A percentile compares a stretch with the other conserved stretches of the same genome.
Conservation (phyloP, 1,140 invertebrate species). For the Varroa destructor region DNA sequence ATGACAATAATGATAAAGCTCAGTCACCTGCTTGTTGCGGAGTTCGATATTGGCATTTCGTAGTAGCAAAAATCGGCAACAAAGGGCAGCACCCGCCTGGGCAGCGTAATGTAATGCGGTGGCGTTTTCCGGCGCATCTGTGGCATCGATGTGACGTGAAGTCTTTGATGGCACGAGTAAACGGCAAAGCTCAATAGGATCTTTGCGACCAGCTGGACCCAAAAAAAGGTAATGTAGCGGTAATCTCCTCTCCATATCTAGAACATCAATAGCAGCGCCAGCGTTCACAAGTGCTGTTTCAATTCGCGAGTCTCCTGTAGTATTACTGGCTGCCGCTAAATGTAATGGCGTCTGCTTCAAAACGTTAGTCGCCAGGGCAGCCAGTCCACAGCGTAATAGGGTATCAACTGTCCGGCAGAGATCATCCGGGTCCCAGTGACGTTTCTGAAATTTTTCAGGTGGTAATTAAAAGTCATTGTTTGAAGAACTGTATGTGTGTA, state of each 20-base stretch:
- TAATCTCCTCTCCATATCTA: conserved; percentile 36
- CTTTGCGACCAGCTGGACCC: conserved; percentile 37
- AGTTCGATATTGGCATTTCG: conserved; percentile 35
- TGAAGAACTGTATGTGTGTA: too few relatives aligned
- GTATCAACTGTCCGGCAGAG: conserved; percentile 31
- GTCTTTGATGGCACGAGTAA: conserved; percentile 32
- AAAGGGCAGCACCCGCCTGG: conserved; percentile 44
- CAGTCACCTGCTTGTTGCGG: conserved; percentile 33
- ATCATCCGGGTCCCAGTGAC: neutral
- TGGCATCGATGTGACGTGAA: conserved; percentile 38
- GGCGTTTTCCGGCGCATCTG: conserved; percentile 38
- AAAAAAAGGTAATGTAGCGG: conserved; percentile 45
- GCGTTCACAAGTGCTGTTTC: conserved; percentile 37
- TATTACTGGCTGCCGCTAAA: conserved; percentile 39
- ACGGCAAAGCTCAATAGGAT: conserved; percentile 44
- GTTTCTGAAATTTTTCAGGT: neutral
- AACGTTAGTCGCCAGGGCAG: conserved; percentile 38
- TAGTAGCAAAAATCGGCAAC: conserved; percentile 36
- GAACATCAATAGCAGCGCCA: conserved; percentile 35
- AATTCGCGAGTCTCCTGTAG: conserved; percentile 39
- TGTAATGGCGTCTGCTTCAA: conserved; percentile 40
- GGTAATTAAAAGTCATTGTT: too few relatives aligned
- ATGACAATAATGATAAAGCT: too few relatives aligned
- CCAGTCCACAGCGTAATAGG: conserved; percentile 37
- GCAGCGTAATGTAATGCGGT: conserved; percentile 45